Percentiles rank a stretch among this genome's conserved stretches.
These are phyloP conservation scores for Bombus vancouverensis DNA, from an alignment of 1,140 invertebrate genomes.

Conservation along the genomic window DNA sequence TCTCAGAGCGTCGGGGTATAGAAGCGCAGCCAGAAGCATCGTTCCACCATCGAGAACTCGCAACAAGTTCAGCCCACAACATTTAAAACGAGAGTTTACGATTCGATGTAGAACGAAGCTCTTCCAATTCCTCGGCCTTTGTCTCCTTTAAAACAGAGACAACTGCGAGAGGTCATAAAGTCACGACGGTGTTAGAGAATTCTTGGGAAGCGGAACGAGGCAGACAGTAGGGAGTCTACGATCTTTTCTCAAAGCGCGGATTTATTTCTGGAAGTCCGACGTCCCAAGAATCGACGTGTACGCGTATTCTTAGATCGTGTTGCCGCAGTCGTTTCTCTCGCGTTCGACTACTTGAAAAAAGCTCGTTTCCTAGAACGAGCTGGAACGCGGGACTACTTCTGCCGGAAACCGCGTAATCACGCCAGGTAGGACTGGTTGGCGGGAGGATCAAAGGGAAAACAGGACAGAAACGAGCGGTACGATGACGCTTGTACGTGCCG, in stretches of 20 bases:
- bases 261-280: conserved; percentile 48
- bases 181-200: conserved; percentile 52
- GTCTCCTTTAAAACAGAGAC: not conserved
- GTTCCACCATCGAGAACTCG: not conserved
- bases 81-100: conserved; percentile 12
- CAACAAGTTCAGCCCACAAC: not conserved
- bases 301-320: conserved; percentile 56
- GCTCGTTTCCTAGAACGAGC: not conserved
- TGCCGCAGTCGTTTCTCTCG: not conserved
- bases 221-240: conserved; percentile 40
- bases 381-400: not conserved
- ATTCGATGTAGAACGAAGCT: not conserved
- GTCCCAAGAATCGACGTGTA: conserved; percentile 61
- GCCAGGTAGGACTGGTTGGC: not conserved
- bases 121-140: conserved; percentile 9
- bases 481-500: conserved; percentile 31
- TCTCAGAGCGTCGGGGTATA: not conserved
- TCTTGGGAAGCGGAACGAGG: conserved; percentile 17
- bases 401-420: conserved; percentile 4
- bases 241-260: conserved; percentile 66
- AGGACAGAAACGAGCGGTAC: no score
- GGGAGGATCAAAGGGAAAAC: conserved; percentile 31
- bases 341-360: not conserved
- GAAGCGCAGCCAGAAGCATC: not conserved
- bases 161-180: conserved; percentile 9